These are phyloP conservation scores for Pipra filicauda DNA, from an alignment of 2,113 vertebrate genomes.

Conservation along the genomic window DNA sequence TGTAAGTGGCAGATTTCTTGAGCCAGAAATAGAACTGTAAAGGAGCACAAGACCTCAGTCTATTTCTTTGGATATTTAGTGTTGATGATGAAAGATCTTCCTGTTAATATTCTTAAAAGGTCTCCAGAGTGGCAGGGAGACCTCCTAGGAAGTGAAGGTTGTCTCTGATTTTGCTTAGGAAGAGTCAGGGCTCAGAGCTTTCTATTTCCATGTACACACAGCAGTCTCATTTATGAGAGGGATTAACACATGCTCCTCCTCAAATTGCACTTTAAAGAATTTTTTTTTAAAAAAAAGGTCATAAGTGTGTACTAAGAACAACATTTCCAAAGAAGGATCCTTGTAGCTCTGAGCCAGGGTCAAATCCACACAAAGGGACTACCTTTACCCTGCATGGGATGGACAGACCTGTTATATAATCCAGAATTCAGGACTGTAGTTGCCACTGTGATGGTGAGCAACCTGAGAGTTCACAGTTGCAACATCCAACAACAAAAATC, in stretches of 20 bases:
- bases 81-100: not conserved
- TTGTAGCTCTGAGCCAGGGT: not conserved
- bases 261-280: not conserved
- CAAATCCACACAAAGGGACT: not conserved
- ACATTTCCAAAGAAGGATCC: not conserved
- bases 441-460: not conserved
- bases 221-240: not conserved
- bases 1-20: not conserved
- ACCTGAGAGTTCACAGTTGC: not conserved
- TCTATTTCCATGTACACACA: not conserved
- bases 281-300: not conserved
- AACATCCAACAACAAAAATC: not conserved
- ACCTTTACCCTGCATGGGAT: not conserved
- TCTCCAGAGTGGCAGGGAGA: not conserved
- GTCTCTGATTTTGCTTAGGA: not conserved
- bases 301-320: not conserved
- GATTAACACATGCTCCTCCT: not conserved
- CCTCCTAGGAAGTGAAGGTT: not conserved
- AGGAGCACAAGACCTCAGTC: not conserved
- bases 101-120: not conserved
- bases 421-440: not conserved
- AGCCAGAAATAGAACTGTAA: not conserved
- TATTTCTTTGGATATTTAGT: not conserved
- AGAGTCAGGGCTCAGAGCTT: not conserved
- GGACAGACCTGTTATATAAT: not conserved